phyloP scores from a whole-genome alignment of 2,113 vertebrate genomes.

The Mormoops blainvillei region DNA sequence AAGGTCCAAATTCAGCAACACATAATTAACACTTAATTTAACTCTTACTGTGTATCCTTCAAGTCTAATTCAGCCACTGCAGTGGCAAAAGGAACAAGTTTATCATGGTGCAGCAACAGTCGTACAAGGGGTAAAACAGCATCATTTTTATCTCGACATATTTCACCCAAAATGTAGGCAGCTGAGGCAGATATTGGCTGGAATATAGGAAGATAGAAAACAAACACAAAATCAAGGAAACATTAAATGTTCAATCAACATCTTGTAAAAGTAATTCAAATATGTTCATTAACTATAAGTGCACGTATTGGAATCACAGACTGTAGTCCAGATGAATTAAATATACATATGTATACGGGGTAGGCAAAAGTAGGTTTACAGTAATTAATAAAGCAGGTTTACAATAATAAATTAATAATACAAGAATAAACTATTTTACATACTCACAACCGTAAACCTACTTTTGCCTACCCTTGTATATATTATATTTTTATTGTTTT shows the following conservation, averaged over 20 bases:
- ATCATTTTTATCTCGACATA: constrained; percentile 93
- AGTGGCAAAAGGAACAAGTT: constrained; percentile 93
- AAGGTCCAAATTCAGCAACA: background rate
- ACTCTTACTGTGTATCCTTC: constrained; percentile 94
- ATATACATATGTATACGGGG: background rate
- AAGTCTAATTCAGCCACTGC: constrained; percentile 92
- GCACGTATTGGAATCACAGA: background rate
- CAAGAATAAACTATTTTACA: background rate
- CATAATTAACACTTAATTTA: constrained; percentile 26
- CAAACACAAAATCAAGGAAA: background rate
- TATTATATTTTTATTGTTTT: background rate
- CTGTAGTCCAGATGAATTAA: background rate
- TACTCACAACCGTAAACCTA: background rate
- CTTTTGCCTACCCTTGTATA: background rate
- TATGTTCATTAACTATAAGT: background rate
- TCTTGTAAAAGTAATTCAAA: constrained; percentile 14
- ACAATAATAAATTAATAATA: background rate
- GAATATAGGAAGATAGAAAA: constrained; percentile 41
- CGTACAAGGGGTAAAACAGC: constrained; percentile 92
- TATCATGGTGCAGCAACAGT: constrained; percentile 92
- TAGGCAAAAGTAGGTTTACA: background rate
- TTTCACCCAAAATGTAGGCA: constrained; percentile 94
- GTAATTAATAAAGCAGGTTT: background rate
- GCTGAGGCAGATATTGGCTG: constrained; percentile 96
- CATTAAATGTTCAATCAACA: background rate